Evolutionary conservation across 2,797 vertebrate species (phyloP), one percentile per base, ranked within the genome.

Genomic region (Clamator glandarius): DNA sequence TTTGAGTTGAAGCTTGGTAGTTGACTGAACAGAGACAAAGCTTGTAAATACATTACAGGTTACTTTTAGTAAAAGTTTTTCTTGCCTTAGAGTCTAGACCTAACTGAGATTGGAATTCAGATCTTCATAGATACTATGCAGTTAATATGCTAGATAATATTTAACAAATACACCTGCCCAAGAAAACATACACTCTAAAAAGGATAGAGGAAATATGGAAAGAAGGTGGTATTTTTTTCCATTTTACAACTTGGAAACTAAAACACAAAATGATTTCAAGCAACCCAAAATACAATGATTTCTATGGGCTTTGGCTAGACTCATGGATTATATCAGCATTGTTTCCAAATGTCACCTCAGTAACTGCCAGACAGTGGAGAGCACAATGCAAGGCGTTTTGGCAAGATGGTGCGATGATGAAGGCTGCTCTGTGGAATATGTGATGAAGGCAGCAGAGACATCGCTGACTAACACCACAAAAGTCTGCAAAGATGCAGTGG

Each of bases 171-270:
- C 2, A 90, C 12, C 48, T 82, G 66, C 61, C 46, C 75, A 87
- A 82, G 79, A 87, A 90, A 93, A 77, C 66, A 90, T 33, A 35
- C 28, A 29, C 26, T 74, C 57, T 66, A 54, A 77, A 90, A 75
- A 50, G 21, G 35, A 85, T 1, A 59, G 69, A 78, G 17, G 55
- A 82, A 84, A 82, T 66, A 44, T 11, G 80, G 69, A 86, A 72
- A 46, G 83, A 91, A 91, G 39, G n/a, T 55, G 48, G 29, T 64
- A 21, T 69, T 88, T 75, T 75, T 93, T 96, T 75, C 76, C 76
- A 86, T 78, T 94, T 77, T 63, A 73, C 64, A 84, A 9, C 28
- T 62, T 91, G 87, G 89, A 91, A 93, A 89, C 44, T 42, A 80
- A 92, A 92, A 23, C 17, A 61, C 33, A 76, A 81, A 85, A 55